A percentile compares a stretch with the other conserved stretches of the same genome.
phyloP scores from a whole-genome alignment of 2,797 vertebrate genomes.

The Buphagus erythrorhynchus region DNA sequence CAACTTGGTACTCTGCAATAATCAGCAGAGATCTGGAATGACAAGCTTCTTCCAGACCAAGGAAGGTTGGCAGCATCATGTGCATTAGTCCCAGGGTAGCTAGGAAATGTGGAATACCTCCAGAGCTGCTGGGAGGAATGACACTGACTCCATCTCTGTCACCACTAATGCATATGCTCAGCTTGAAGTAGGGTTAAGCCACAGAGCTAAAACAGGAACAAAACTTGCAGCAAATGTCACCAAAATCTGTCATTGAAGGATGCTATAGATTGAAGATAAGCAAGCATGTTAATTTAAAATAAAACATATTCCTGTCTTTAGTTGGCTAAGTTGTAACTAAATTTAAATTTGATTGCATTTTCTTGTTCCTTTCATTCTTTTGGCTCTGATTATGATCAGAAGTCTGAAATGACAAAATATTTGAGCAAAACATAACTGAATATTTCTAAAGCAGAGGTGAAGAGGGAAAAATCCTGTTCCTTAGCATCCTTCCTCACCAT shows the following conservation, averaged over 20 bases:
- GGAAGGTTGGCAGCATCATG: neutral
- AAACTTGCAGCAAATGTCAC: neutral
- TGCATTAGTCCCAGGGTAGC: neutral
- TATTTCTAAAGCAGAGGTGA: neutral
- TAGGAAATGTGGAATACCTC: neutral
- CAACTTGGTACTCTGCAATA: neutral
- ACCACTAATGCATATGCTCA: neutral
- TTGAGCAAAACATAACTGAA: neutral
- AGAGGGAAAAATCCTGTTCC: neutral
- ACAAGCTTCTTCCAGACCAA: neutral
- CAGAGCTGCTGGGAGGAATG: neutral
- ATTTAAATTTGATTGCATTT: neutral
- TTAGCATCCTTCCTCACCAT: neutral
- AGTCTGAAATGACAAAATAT: neutral
- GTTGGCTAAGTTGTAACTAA: neutral
- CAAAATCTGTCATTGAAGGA: neutral
- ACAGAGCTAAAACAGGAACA: neutral
- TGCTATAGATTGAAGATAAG: neutral
- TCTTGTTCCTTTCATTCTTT: neutral
- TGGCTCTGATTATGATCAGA: neutral
- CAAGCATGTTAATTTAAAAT: neutral
- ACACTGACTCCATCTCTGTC: neutral
- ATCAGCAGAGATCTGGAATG: neutral
- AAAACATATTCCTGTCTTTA: neutral
- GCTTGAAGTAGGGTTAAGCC: neutral